Percentiles rank a stretch among this genome's conserved stretches.
phyloP scores from a whole-genome alignment of 2,797 vertebrate genomes.

The Fundulus diaphanus region DNA sequence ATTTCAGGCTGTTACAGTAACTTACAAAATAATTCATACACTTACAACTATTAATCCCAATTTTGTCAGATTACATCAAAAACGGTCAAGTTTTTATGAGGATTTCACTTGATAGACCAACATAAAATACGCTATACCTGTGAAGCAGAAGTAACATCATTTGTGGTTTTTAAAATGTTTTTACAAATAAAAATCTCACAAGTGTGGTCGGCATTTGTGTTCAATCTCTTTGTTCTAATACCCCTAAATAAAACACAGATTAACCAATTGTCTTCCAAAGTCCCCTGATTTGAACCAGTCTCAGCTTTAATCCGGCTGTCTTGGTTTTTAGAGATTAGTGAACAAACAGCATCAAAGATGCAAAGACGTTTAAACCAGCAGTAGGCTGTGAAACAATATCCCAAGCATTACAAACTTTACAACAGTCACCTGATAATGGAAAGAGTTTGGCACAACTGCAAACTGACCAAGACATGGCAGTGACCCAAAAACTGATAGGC shows the following conservation, averaged over 20 bases:
- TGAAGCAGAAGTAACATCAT: background rate
- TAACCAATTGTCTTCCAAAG: no score
- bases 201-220: background rate
- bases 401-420: no score
- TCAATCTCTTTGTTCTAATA: no score
- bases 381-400: no score
- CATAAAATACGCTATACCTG: background rate
- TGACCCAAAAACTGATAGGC: no score
- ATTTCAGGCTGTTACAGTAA: background rate
- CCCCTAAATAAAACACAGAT: no score
- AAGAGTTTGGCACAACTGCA: background rate
- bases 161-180: background rate
- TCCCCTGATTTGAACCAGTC: no score
- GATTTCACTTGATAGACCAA: background rate
- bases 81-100: background rate
- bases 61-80: background rate
- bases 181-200: background rate
- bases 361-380: no score
- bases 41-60: background rate
- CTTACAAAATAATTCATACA: background rate
- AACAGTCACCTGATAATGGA: background rate
- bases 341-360: no score
- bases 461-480: background rate
- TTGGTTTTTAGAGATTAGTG: no score
- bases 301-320: no score